Evolutionary conservation across 2,888 invertebrate species (phyloP).

Genomic region (Anagyrus pseudococci): DNA sequence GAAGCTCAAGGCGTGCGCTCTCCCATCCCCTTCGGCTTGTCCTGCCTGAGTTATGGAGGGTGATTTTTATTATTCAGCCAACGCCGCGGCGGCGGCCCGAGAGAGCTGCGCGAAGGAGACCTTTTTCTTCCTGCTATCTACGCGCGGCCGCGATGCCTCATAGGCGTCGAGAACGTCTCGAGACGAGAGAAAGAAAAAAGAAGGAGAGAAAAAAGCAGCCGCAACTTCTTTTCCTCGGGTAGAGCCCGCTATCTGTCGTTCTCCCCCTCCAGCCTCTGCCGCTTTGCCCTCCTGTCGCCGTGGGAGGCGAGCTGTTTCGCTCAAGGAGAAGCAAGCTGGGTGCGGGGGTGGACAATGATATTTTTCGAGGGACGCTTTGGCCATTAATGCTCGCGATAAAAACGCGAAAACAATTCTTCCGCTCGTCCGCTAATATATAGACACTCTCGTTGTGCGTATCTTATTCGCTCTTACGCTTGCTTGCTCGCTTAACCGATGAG

Average conservation of each 20-base stretch:
- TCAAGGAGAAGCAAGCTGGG: too few species aligned
- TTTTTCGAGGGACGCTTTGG: slow-evolving; percentile 35
- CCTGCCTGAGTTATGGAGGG: slow-evolving; percentile 58
- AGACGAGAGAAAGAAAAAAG: too few species aligned
- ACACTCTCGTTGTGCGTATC: slow-evolving; percentile 11
- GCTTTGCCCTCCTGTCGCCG: slow-evolving; percentile 11
- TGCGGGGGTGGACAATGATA: slow-evolving; percentile 27
- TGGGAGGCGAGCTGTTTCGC: too few species aligned
- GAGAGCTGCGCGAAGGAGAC: slow-evolving; percentile 26
- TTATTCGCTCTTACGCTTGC: slow-evolving; percentile 13
- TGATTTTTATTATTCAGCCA: slow-evolving; percentile 61
- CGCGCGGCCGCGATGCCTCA: slow-evolving; percentile 44
- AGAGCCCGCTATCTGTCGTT: slow-evolving; percentile 12
- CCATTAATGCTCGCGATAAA: slow-evolving; percentile 38
- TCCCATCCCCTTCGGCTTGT: slow-evolving; percentile 48
- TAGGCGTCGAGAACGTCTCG: slow-evolving; percentile 46
- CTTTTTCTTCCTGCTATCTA: slow-evolving; percentile 53
- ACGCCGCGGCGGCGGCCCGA: too few species aligned
- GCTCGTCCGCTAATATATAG: neutral
- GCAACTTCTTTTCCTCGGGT: slow-evolving; percentile 29
- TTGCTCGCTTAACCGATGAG: slow-evolving; percentile 19
- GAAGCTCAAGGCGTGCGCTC: slow-evolving; percentile 48
- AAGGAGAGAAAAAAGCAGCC: slow-evolving; percentile 6
- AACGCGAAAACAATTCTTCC: slow-evolving; percentile 39
- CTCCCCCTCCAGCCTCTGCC: neutral